Percentiles rank a stretch among this genome's conserved stretches.
Conservation (phyloP, 64 coral and sea anemone species). For the Montipora cactus region DNA sequence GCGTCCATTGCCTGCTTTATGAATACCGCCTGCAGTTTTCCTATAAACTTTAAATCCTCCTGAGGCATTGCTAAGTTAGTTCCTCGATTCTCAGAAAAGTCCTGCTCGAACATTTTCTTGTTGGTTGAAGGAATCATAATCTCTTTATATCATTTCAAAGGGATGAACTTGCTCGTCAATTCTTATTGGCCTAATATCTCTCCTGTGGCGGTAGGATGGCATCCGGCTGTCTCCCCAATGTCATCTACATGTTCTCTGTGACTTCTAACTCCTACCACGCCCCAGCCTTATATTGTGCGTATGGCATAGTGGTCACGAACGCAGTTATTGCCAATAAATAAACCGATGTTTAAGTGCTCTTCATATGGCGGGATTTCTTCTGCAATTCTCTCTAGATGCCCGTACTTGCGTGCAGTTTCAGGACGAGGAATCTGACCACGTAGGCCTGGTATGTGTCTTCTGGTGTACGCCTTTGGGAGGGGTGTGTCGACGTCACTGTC, state of each 20-base stretch:
- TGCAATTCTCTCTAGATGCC: slow-evolving; percentile 23
- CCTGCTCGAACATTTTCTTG: slow-evolving; percentile 52
- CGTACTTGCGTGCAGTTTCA: slow-evolving; percentile 48
- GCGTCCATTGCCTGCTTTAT: slow-evolving; percentile 34
- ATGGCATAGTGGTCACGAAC: slow-evolving; percentile 67
- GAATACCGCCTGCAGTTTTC: slow-evolving; percentile 19
- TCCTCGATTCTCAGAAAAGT: slow-evolving; percentile 5
- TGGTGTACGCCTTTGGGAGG: slow-evolving; percentile 58
- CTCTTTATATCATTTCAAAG: not conserved
- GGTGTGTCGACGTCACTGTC: slow-evolving; percentile 26
- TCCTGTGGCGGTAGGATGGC: slow-evolving; percentile 11
- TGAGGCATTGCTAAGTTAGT: slow-evolving; percentile 10
- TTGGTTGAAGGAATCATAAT: not conserved
- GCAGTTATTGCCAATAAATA: slow-evolving; percentile 79
- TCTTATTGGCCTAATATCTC: not conserved
- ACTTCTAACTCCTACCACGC: slow-evolving; percentile 24
- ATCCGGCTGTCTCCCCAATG: not conserved
- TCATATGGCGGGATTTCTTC: slow-evolving; percentile 43
- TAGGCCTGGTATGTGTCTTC: slow-evolving; percentile 24
- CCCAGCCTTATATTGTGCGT: slow-evolving; percentile 54
- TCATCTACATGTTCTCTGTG: not conserved
- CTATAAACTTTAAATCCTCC: slow-evolving; percentile 53
- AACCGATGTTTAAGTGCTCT: slow-evolving; percentile 37
- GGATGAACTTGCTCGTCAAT: not conserved
- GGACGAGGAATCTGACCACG: slow-evolving; percentile 51